A percentile compares a stretch with the other conserved stretches of the same genome.
Evolutionary conservation across 2,888 invertebrate species (phyloP).

Genomic region (Aricia artaxerxes): DNA sequence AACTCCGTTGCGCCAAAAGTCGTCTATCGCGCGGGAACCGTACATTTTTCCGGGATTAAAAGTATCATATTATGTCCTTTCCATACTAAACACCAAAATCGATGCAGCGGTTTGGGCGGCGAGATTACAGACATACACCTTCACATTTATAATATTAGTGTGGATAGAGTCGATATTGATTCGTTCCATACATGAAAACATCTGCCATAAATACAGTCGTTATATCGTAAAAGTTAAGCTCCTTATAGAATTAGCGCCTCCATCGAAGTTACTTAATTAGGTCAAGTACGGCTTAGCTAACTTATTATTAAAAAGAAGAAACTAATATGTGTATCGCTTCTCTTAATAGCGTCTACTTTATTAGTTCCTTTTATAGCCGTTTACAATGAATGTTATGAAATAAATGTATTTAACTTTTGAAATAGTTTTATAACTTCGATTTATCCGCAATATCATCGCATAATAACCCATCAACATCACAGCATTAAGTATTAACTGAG

Average conservation of each 20-base stretch:
- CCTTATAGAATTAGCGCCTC: slow-evolving; percentile 26
- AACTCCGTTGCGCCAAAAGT: too few relatives aligned
- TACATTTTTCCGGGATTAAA: neutral
- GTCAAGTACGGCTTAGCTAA: slow-evolving; percentile 27
- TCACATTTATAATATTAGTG: too few relatives aligned
- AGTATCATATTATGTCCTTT: neutral
- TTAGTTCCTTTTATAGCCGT: neutral
- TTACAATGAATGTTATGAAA: neutral
- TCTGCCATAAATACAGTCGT: slow-evolving; percentile 19
- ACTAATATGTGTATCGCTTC: slow-evolving; percentile 18
- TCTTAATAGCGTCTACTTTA: slow-evolving; percentile 6
- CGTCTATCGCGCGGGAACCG: too few relatives aligned
- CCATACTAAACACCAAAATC: too few relatives aligned
- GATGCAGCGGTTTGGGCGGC: too few relatives aligned
- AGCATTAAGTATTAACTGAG: neutral
- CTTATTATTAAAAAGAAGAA: slow-evolving; percentile 26
- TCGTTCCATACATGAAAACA: slow-evolving; percentile 7
- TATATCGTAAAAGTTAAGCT: slow-evolving; percentile 29
- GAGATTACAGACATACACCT: too few relatives aligned
- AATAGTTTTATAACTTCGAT: too few relatives aligned
- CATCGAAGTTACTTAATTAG: slow-evolving; percentile 25
- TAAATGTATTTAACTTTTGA: neutral
- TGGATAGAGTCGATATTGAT: neutral
- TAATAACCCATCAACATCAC: too few relatives aligned
- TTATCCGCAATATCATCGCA: too few relatives aligned